Evolutionary conservation across 2,797 vertebrate genomes (phyloP).

Genomic region (Eidolon dupreanum): DNA sequence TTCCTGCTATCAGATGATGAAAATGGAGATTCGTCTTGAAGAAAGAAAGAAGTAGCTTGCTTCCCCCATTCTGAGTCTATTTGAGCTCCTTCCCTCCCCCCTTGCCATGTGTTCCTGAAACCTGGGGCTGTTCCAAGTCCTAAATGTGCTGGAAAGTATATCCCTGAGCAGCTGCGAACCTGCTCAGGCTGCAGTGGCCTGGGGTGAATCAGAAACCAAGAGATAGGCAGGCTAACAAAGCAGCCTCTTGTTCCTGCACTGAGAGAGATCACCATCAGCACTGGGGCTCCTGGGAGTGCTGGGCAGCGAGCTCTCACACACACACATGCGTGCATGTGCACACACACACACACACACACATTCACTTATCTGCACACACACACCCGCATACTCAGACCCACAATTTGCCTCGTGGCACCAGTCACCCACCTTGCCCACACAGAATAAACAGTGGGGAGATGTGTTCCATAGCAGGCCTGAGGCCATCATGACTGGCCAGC

Average conservation of each 20-base stretch:
- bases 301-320: not conserved
- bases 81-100: conserved; percentile 78
- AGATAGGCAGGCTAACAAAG: conserved; percentile 83
- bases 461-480: conserved; percentile 14
- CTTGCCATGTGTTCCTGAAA: conserved; percentile 85
- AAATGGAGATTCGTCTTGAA: conserved; percentile 79
- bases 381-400: not conserved
- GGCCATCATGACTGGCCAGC: not conserved
- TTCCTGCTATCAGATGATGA: conserved; percentile 79
- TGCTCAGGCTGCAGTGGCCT: conserved; percentile 80
- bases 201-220: conserved; percentile 83
- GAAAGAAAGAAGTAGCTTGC: conserved; percentile 78
- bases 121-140: conserved; percentile 85
- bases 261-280: conserved; percentile 56
- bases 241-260: conserved; percentile 77
- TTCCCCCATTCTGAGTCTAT: conserved; percentile 69
- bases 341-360: not conserved
- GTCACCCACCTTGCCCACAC: not conserved
- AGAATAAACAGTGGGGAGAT: not conserved
- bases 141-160: conserved; percentile 86
- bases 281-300: conserved; percentile 29
- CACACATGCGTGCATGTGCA: too few species aligned
- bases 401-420: not conserved
- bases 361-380: not conserved
- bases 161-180: conserved; percentile 87